phyloP scores from a whole-genome alignment of 2,888 invertebrate species.

The Agonum fuliginosum region DNA sequence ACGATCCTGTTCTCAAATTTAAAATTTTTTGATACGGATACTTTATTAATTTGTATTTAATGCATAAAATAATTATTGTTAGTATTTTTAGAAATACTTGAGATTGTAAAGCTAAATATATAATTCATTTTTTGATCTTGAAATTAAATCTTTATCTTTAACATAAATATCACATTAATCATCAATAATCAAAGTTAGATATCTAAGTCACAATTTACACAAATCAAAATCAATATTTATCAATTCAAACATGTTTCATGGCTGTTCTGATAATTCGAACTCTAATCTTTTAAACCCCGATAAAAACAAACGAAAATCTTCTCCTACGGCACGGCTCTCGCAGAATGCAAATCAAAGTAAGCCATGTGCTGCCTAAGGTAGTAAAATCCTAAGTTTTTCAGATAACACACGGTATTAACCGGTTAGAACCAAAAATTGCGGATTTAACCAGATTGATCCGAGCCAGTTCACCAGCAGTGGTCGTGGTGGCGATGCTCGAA shows the following conservation, averaged over 20 bases:
- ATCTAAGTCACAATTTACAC: not conserved
- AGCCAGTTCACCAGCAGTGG: constrained; percentile 40
- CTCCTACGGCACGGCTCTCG: not conserved
- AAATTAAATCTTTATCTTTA: not conserved
- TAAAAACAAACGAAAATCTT: constrained; percentile 9
- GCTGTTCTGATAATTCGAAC: not conserved
- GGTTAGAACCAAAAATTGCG: constrained; percentile 57
- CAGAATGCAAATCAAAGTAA: constrained; percentile 29
- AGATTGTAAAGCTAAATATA: not conserved
- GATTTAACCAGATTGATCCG: constrained; percentile 63
- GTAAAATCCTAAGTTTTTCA: constrained; percentile 37
- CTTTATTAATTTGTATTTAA: too few species aligned
- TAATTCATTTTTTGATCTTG: not conserved
- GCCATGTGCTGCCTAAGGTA: constrained; percentile 19
- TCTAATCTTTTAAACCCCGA: not conserved
- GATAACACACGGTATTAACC: constrained; percentile 50
- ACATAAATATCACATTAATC: not conserved
- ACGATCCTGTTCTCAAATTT: too few species aligned
- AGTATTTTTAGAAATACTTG: too few species aligned
- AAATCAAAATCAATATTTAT: not conserved
- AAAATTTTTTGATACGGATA: too few species aligned
- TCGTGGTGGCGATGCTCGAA: not conserved
- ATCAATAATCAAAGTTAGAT: not conserved
- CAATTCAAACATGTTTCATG: not conserved
- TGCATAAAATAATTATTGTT: too few species aligned